These are phyloP conservation scores for Uloborus diversus DNA, from an alignment of 1,140 invertebrate genomes.

Conservation along the genomic window DNA sequence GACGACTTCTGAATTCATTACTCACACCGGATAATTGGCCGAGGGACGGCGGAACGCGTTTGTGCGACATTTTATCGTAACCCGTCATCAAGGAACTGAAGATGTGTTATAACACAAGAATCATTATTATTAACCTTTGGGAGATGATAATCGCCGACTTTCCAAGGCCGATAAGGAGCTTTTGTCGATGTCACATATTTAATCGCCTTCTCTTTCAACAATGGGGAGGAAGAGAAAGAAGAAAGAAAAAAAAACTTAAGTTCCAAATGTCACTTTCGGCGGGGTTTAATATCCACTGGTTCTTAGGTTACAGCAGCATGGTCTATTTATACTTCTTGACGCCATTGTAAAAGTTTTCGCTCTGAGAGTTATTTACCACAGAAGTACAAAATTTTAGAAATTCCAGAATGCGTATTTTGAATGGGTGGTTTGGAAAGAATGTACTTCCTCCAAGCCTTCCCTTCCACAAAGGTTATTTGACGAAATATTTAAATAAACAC, in stretches of 20 bases:
- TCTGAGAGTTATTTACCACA: too few species aligned
- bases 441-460: too few species aligned
- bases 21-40: constrained; percentile 40
- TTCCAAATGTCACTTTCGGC: background rate
- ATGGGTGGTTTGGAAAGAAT: too few species aligned
- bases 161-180: constrained; percentile 40
- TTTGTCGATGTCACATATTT: constrained; percentile 24
- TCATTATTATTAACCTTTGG: constrained; percentile 52
- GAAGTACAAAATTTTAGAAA: too few species aligned
- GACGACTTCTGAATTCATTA: too few species aligned
- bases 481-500: too few species aligned
- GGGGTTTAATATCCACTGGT: background rate
- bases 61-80: constrained; percentile 6
- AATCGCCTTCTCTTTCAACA: background rate
- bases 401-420: too few species aligned
- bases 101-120: constrained; percentile 41
- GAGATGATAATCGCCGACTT: constrained; percentile 22
- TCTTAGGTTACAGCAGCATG: too few species aligned
- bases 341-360: too few species aligned
- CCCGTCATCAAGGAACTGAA: constrained; percentile 29
- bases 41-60: constrained; percentile 17
- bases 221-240: background rate
- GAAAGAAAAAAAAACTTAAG: background rate
- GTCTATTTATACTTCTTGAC: too few species aligned
- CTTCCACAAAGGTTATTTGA: too few species aligned